Evolutionary conservation across 1,140 invertebrate genomes (phyloP).

Genomic region (Bombyx mandarina): DNA sequence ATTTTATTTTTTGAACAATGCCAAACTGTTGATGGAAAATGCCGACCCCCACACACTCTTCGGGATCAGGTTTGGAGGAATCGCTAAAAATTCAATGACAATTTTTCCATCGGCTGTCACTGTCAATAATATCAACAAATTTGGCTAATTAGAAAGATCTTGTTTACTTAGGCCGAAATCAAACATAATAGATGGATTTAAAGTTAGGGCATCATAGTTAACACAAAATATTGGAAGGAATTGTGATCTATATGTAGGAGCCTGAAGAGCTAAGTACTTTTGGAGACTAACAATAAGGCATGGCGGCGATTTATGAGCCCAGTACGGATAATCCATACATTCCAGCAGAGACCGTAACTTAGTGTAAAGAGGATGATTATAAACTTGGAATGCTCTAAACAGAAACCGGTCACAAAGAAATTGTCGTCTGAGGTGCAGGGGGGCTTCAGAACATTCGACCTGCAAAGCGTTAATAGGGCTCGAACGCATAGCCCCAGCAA

Average conservation of each 20-base stretch:
- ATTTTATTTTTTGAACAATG: constrained; percentile 10
- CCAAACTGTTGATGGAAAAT: constrained; percentile 11
- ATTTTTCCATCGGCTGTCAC: too few relatives aligned
- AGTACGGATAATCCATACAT: neutral
- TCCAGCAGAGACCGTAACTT: neutral
- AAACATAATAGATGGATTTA: neutral
- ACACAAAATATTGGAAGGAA: neutral
- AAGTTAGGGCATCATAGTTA: neutral
- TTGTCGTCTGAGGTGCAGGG: constrained; percentile 10
- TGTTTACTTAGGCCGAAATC: neutral
- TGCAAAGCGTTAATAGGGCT: too few relatives aligned
- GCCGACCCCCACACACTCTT: constrained; percentile 6
- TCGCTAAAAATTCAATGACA: neutral
- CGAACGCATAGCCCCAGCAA: too few relatives aligned
- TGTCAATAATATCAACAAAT: constrained; percentile 3
- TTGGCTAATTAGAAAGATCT: constrained; percentile 1
- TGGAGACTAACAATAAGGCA: neutral
- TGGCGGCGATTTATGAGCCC: neutral
- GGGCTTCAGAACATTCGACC: neutral
- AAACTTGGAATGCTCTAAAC: neutral
- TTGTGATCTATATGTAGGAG: neutral
- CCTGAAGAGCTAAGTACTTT: neutral
- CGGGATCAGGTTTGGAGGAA: constrained; percentile 8
- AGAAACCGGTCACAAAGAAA: constrained; percentile 6
- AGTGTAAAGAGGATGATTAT: constrained; percentile 6